Conservation (phyloP, 2,888 invertebrate species). For the Eucriotettix oculatus region DNA sequence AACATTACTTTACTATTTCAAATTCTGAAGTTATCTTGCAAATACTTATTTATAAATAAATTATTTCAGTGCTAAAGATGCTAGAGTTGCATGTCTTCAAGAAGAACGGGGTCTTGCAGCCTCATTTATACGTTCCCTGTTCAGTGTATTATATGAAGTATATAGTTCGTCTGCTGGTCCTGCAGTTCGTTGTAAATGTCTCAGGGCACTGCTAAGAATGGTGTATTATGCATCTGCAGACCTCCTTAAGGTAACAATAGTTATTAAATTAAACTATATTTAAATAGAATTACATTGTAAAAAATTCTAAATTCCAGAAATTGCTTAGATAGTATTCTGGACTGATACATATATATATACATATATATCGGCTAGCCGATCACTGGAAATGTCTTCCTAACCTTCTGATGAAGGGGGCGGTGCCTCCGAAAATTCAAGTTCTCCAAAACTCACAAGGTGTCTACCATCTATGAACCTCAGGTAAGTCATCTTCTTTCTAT, state of each 20-base stretch:
- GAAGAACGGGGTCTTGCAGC: constrained; percentile 54
- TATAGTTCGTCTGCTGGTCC: constrained; percentile 97
- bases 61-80: constrained; percentile 28
- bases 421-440: no score
- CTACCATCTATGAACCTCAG: no score
- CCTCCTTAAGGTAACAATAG: constrained; percentile 44
- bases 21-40: background rate
- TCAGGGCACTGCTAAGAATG: constrained; percentile 89
- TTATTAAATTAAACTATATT: no score
- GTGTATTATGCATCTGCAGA: constrained; percentile 86
- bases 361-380: no score
- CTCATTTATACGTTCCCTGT: constrained; percentile 58
- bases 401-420: no score
- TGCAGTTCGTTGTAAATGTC: constrained; percentile 90
- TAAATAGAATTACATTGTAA: no score
- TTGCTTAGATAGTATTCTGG: no score
- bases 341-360: no score
- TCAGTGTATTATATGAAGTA: constrained; percentile 92
- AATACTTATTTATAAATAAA: background rate
- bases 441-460: no score
- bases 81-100: constrained; percentile 49
- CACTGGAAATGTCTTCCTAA: no score
- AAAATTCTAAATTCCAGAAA: no score
- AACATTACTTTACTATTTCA: background rate
- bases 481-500: no score